Evolutionary conservation across 2,888 invertebrate genomes (phyloP).

Genomic region (Epirrhoe alternata): DNA sequence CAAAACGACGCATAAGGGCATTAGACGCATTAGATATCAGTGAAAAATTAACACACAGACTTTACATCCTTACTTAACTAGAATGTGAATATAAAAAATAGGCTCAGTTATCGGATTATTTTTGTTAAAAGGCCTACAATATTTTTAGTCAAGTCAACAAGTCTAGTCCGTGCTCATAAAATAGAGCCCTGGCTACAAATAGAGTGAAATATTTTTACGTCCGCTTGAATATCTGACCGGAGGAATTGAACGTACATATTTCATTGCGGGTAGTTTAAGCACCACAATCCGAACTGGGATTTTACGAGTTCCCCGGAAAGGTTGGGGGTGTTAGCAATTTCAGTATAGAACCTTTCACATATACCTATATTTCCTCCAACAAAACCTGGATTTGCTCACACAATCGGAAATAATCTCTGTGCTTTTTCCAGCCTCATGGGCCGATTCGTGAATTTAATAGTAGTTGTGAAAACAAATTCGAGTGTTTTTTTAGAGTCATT

Average conservation of each 20-base stretch:
- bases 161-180: slow-evolving; percentile 29
- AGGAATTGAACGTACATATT: slow-evolving; percentile 59
- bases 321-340: slow-evolving; percentile 49
- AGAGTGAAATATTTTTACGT: slow-evolving; percentile 50
- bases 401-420: slow-evolving; percentile 54
- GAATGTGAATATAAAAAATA: too few species aligned
- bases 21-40: too few species aligned
- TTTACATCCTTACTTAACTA: too few species aligned
- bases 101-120: background rate
- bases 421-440: slow-evolving; percentile 38
- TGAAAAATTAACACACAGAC: too few species aligned
- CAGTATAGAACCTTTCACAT: slow-evolving; percentile 36
- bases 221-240: slow-evolving; percentile 47
- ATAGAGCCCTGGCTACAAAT: slow-evolving; percentile 29
- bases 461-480: slow-evolving; percentile 3
- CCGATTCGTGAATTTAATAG: slow-evolving; percentile 24
- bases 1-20: too few species aligned
- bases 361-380: slow-evolving; percentile 17
- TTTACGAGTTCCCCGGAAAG: slow-evolving; percentile 59
- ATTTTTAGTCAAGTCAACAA: slow-evolving; percentile 26
- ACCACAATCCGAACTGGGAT: slow-evolving; percentile 60
- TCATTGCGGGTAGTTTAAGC: slow-evolving; percentile 55
- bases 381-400: slow-evolving; percentile 48
- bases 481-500: background rate
- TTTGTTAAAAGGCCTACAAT: background rate